Base-by-base conservation (phyloP, 2,113 vertebrate genomes). In the Ahaetulla prasina region DNA sequence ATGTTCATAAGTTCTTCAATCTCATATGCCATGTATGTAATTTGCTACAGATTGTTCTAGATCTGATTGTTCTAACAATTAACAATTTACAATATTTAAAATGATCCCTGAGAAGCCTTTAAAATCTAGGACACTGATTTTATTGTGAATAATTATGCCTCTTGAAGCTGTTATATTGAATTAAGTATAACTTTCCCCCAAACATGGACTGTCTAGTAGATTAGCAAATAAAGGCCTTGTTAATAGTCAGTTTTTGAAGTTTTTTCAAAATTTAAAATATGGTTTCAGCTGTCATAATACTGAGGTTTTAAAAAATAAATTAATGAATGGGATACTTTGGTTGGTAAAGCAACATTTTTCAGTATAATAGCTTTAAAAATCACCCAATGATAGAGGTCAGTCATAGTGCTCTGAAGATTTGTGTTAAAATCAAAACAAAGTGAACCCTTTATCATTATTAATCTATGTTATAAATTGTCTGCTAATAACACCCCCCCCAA, bases 371-470 rank as follows among this genome's bases (percentile, higher is more conserved):
- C 80, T n/a, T 94, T 93, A 95, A 94, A 95, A 94, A 95, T 94
- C 93, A 96, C 97, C 95, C 96, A 96, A 92, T 94, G 96, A 97
- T 92, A 93, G 92, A 91, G 94, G 96, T 97, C 95, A 96, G 96
- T 97, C 95, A 96, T 94, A 93, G 93, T 94, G 95, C 96, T 95
- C 95, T 96, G 95, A 95, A 96, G 11, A 96, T 97, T 94, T 85
- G 30, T 52, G n/a, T 43, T 47, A 60, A 50, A 86, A 55, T 47
- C 4, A 94, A 97, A 95, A 92, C 96, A 96, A 96, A 94, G 20
- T 85, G 54, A 91, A 94, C 63, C 52, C 74, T 97, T 96, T 96
- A 94, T 95, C 95, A 93, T 43, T 52, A 63, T 92, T 96, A 95
- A 96, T 94, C 94, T 95, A 94, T 94, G 94, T 92, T 95, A 89